phyloP scores from a whole-genome alignment of 2,113 vertebrate genomes.

The Lasiurus borealis region DNA sequence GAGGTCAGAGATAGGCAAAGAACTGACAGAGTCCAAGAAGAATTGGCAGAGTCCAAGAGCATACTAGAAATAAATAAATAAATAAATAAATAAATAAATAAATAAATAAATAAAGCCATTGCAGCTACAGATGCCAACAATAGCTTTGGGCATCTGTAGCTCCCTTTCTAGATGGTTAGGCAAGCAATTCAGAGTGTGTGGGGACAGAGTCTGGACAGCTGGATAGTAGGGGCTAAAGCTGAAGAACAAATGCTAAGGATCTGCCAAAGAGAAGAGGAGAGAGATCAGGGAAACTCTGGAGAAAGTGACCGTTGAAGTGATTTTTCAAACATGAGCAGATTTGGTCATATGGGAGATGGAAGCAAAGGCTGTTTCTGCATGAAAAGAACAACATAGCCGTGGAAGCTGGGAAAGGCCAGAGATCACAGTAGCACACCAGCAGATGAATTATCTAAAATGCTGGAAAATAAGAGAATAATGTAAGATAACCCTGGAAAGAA shows the following conservation, averaged over 20 bases:
- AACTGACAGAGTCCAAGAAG: background rate
- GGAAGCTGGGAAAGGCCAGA: background rate
- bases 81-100: too few relatives aligned
- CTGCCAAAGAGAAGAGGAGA: too few relatives aligned
- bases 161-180: background rate
- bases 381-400: background rate
- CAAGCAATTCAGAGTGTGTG: background rate
- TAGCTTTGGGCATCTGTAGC: background rate
- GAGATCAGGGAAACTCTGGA: background rate
- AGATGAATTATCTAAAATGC: background rate
- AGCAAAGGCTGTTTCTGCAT: background rate
- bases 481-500: background rate
- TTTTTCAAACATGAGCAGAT: background rate
- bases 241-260: background rate
- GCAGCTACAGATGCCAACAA: background rate
- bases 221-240: background rate
- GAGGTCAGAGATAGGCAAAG: background rate
- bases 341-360: background rate
- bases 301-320: background rate
- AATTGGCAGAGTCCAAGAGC: background rate
- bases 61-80: background rate
- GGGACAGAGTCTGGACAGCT: background rate
- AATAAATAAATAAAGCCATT: background rate
- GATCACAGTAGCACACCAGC: background rate
- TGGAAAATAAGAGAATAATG: slow-evolving; percentile 9